phyloP scores from a whole-genome alignment of 1,140 invertebrate species.

The Zaprionus camerounensis region DNA sequence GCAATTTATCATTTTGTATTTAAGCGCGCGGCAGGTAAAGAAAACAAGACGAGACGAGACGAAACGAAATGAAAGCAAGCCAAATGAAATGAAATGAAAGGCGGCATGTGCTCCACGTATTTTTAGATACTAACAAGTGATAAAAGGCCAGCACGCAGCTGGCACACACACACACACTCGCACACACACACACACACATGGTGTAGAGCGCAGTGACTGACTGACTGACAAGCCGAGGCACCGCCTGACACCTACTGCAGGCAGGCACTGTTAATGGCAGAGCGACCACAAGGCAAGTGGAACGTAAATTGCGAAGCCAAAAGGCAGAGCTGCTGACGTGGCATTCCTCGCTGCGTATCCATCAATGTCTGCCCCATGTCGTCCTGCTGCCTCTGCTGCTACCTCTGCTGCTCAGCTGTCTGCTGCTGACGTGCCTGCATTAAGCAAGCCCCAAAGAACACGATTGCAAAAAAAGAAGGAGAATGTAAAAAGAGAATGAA shows the following conservation, averaged over 20 bases:
- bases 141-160: conserved; percentile 71
- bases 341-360: conserved; percentile 76
- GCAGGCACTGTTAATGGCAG: conserved; percentile 4
- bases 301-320: conserved; percentile 40
- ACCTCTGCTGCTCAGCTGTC: conserved; percentile 35
- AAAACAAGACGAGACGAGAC: conserved; percentile 31
- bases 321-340: conserved; percentile 66
- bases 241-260: conserved; percentile 47
- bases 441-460: conserved; percentile 61
- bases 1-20: conserved; percentile 83
- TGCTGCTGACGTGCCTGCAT: conserved; percentile 78
- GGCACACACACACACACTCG: conserved; percentile 33
- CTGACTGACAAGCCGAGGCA: conserved; percentile 62
- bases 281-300: conserved; percentile 38
- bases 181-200: conserved; percentile 3
- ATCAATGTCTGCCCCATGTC: conserved; percentile 76
- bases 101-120: conserved; percentile 77
- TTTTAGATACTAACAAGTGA: conserved; percentile 83
- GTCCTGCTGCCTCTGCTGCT: conserved; percentile 39
- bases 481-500: neutral
- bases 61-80: conserved; percentile 51
- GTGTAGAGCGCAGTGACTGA: conserved; percentile 47
- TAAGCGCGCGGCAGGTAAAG: conserved; percentile 68
- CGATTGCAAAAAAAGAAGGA: conserved; percentile 20
- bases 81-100: conserved; percentile 70